Evolutionary conservation across 1,140 invertebrate genomes (phyloP).

Genomic region (Lasioglossum baleicum): DNA sequence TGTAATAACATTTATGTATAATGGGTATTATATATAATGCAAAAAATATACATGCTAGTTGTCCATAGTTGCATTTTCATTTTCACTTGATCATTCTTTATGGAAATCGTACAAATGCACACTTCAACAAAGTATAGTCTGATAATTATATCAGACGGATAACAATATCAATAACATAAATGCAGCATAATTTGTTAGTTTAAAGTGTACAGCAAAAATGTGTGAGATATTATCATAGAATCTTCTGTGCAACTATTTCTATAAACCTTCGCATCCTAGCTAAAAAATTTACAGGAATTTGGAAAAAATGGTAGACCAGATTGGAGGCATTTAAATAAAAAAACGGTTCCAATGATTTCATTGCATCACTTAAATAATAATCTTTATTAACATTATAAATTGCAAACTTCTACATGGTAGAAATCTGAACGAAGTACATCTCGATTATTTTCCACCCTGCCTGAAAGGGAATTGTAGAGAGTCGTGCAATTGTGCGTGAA

Average conservation of each 20-base stretch:
- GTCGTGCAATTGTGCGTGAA: constrained; percentile 68
- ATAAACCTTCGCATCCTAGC: too few species aligned
- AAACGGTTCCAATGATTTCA: neutral
- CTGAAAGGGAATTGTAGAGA: constrained; percentile 72
- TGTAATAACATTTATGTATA: constrained; percentile 75
- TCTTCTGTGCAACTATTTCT: too few species aligned
- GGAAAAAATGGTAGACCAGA: neutral
- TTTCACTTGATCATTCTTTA: neutral
- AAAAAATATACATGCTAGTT: constrained; percentile 72
- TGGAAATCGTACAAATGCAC: too few species aligned
- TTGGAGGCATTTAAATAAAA: neutral
- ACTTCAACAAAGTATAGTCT: too few species aligned
- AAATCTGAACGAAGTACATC: constrained; percentile 63
- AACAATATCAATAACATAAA: too few species aligned
- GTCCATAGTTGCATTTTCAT: constrained; percentile 47
- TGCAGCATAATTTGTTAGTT: too few species aligned
- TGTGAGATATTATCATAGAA: too few species aligned
- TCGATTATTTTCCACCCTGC: constrained; percentile 67
- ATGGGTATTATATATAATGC: constrained; percentile 67
- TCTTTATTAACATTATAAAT: constrained; percentile 64
- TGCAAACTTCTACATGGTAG: constrained; percentile 72
- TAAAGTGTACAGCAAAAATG: too few species aligned
- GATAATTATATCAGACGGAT: too few species aligned
- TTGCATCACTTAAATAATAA: constrained; percentile 16
- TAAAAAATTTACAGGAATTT: too few species aligned